Percentiles rank a stretch among this genome's conserved stretches.
Evolutionary conservation across 2,797 vertebrate species (phyloP).

Genomic region (Choloepus didactylus): DNA sequence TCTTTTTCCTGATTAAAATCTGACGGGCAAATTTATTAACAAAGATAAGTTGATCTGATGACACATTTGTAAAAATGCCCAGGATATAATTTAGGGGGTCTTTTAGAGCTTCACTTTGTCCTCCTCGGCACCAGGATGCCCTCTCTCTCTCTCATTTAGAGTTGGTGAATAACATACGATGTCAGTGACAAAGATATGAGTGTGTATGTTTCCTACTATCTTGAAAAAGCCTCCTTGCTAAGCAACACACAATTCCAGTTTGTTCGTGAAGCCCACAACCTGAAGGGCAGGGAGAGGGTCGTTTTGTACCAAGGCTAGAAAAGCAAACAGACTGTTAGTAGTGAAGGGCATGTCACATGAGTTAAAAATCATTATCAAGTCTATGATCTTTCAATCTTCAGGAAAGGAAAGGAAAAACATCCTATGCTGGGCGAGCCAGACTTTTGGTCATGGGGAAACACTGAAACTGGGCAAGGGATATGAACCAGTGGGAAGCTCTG

Average conservation of each 20-base stretch:
- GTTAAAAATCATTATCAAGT: conserved; percentile 67
- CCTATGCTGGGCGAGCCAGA: not conserved
- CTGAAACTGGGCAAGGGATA: no score
- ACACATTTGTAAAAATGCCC: not conserved
- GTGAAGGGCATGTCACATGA: not conserved
- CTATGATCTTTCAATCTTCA: conserved; percentile 18
- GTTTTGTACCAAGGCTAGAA: conserved; percentile 21
- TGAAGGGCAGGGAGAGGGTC: not conserved
- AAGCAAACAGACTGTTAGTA: conserved; percentile 37
- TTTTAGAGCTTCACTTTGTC: not conserved
- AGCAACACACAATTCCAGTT: conserved; percentile 15
- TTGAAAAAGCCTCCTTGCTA: conserved; percentile 72
- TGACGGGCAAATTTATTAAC: not conserved
- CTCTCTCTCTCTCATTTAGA: not conserved
- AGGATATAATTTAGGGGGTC: not conserved
- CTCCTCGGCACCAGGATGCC: conserved; percentile 9
- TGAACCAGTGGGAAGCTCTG: not conserved
- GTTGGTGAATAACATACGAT: conserved; percentile 61
- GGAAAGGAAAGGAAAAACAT: not conserved
- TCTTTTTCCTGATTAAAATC: conserved; percentile 31
- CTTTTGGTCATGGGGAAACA: not conserved
- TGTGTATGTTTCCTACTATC: conserved; percentile 45
- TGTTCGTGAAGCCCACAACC: not conserved
- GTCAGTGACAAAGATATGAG: conserved; percentile 55
- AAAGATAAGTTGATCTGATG: conserved; percentile 13